Base-by-base conservation (phyloP, 2,888 invertebrate species). In the Pyralis farinalis region DNA sequence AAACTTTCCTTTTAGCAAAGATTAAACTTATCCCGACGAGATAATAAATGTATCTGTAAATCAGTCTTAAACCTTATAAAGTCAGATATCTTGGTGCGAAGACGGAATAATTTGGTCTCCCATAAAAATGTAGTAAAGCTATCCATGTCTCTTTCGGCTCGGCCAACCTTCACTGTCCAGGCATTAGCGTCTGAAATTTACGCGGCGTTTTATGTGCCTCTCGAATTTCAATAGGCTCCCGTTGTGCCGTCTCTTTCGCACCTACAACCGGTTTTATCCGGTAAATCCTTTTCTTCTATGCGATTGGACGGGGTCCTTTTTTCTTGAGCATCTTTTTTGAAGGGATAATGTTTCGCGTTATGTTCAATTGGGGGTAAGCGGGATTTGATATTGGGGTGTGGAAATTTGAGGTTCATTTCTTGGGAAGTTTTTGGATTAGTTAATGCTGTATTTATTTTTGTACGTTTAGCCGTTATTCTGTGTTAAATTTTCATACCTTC, bases 141-240 rank as follows among this genome's bases (percentile, higher is more conserved):
- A 58, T 63, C 65, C 58, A 55, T 54, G 55, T 62, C 57, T 45
- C 38, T 30, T 37, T 42, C 35, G 43, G 58, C 55, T 47, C 55
- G 55, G 53, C 51, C 53, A 59, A 55, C 49, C 58, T 57, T 51
- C 55, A 55, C 53, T 61, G 65, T 63, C 63, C 60, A 47, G 43
- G 69, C 71, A 74, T 74, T 77, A 78, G 77, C 64, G 58, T 53
- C 60, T 64, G 62, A 69, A 78, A 78, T 78, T 77, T 76, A 77
- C 73, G 75, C 63, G 52, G 59, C 66, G 56, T 67, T 78, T 80
- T 79, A 79, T 67, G 64, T 67, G 65, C 55, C 55, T 65, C 71
- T 80, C 72, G 77, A 78, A 75, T 80, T 74, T 75, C 78, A 79
- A 76, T 78, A 74, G 40, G 44, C 42, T 34, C 16, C 7, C 7